These are phyloP conservation scores for Mizuhopecten yessoensis DNA, from an alignment of 1,140 invertebrate species.

Conservation along the genomic window DNA sequence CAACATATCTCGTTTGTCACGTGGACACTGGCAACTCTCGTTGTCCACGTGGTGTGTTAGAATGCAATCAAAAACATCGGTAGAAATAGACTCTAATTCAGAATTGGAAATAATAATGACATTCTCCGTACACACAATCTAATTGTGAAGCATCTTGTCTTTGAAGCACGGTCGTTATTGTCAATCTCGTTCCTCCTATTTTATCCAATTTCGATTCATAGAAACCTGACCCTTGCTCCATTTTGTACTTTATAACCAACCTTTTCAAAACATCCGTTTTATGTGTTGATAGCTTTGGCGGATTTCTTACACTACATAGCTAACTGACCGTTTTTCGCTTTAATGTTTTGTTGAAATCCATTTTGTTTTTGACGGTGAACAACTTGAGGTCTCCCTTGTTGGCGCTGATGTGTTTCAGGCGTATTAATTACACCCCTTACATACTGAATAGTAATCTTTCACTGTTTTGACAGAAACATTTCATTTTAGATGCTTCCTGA, in stretches of 20 bases:
- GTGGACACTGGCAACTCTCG: background rate
- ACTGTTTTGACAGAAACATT: background rate
- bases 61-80: conserved; percentile 31
- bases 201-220: background rate
- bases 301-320: background rate
- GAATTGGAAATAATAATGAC: conserved; percentile 34
- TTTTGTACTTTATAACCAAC: background rate
- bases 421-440: background rate
- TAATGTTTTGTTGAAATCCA: background rate
- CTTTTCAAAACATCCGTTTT: background rate
- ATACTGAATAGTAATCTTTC: background rate
- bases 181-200: background rate
- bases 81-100: conserved; percentile 13
- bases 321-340: background rate
- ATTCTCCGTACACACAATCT: background rate
- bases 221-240: background rate
- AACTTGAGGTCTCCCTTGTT: background rate
- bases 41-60: background rate
- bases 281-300: background rate
- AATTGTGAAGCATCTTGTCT: background rate
- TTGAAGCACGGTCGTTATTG: background rate
- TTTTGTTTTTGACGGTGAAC: background rate
- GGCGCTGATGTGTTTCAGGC: background rate
- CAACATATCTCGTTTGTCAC: background rate
- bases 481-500: background rate